These are phyloP conservation scores for Dasysyrphus albostriatus DNA, from an alignment of 2,888 invertebrate species.

Conservation along the genomic window DNA sequence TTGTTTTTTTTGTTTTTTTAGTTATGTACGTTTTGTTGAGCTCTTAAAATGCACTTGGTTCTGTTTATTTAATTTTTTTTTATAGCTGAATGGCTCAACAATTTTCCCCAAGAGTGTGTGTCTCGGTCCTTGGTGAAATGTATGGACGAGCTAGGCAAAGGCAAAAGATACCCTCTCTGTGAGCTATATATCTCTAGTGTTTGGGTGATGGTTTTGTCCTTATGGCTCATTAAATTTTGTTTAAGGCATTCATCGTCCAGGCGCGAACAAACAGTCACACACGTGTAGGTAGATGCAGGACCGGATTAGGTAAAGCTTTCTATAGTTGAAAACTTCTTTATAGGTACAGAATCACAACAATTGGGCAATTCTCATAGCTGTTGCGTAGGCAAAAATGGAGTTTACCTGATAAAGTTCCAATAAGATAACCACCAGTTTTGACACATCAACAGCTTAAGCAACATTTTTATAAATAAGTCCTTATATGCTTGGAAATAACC, in stretches of 20 bases:
- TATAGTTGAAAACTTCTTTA: too few species aligned
- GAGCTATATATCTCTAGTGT: slow-evolving; percentile 8
- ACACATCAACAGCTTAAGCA: too few species aligned
- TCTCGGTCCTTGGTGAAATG: background rate
- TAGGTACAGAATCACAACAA: too few species aligned
- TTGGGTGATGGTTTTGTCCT: slow-evolving; percentile 63
- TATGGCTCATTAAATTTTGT: slow-evolving; percentile 75
- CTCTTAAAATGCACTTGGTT: slow-evolving; percentile 33
- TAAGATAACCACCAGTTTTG: too few species aligned
- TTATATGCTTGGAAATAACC: too few species aligned
- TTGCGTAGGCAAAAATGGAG: too few species aligned
- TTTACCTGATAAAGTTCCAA: too few species aligned
- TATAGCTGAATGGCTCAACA: slow-evolving; percentile 40
- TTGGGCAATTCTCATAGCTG: too few species aligned
- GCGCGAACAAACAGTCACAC: slow-evolving; percentile 37
- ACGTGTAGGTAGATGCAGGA: slow-evolving; percentile 19
- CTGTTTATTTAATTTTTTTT: slow-evolving; percentile 13
- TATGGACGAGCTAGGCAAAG: slow-evolving; percentile 7
- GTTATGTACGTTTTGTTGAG: background rate
- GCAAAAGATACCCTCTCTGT: background rate
- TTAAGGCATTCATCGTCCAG: slow-evolving; percentile 67
- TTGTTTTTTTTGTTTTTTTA: background rate
- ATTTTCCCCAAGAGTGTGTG: slow-evolving; percentile 48
- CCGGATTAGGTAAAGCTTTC: background rate
- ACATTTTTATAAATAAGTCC: too few species aligned